Percentiles rank a stretch among this genome's conserved stretches.
Evolutionary conservation across 2,113 vertebrate genomes (phyloP).

Genomic region (Meleagris gallopavo): DNA sequence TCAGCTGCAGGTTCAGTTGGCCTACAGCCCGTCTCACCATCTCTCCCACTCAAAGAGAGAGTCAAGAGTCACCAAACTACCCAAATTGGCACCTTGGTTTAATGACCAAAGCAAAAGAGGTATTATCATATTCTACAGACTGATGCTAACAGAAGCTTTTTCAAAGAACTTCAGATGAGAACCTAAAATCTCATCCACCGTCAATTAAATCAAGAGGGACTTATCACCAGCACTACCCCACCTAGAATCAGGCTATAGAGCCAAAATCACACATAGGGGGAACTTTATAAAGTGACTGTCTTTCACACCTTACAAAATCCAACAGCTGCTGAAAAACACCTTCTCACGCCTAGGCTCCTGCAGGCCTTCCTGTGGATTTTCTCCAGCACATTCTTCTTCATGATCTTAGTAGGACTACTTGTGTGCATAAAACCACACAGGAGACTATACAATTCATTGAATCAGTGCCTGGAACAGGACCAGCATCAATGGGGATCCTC

Average conservation of each 20-base stretch:
- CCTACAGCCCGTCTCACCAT: not conserved
- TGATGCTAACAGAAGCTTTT: not conserved
- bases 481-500: not conserved
- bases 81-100: not conserved
- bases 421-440: not conserved
- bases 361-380: not conserved
- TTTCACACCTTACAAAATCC: not conserved
- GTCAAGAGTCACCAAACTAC: not conserved
- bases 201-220: not conserved
- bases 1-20: not conserved
- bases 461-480: not conserved
- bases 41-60: not conserved
- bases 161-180: not conserved
- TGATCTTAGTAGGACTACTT: not conserved
- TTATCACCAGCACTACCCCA: not conserved
- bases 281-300: not conserved
- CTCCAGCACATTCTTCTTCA: not conserved
- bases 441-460: not conserved
- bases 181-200: not conserved
- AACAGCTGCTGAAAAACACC: not conserved
- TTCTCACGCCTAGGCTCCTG: accelerated
- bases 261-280: not conserved
- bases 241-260: not conserved
- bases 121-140: not conserved
- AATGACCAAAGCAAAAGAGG: not conserved